Base-by-base conservation (phyloP, 2,797 vertebrate genomes). In the Pseudochirops corinnae region DNA sequence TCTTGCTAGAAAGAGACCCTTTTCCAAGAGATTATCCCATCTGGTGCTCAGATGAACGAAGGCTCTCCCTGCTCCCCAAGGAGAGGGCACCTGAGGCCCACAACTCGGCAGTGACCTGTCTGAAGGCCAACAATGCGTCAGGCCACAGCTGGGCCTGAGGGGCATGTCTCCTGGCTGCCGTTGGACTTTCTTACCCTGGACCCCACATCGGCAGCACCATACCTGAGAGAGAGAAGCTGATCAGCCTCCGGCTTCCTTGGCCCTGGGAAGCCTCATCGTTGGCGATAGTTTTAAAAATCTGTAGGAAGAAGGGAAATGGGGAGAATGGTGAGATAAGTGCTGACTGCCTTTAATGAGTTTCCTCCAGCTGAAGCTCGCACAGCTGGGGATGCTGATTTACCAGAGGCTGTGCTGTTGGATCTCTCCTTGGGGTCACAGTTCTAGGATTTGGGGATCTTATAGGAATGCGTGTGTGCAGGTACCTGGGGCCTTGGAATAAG, bases 191-290 rank as follows among this genome's bases (percentile, higher is more conserved):
- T 82, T 91, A 53, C 3, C 57, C 28, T 93, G 13, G 24, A 14
- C 90, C 96, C 52, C 39, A 52, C 52, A 90, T 60, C 67, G 96
- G 16, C 24, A 57, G 97, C 87, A 94, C 95, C 98, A 95, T 98
- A 99, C 99, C 99, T 98, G 99, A 99, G 96, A 99, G 98, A 28
- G 99, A 99, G 97, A 99, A 99, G 98, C 99, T 99, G 98, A 99
- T 99, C 96, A 99, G 98, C 87, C 99, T 99, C 95, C 99, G 99
- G 98, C 98, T 99, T 97, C 99, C 99, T 97, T 99, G 99, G 90
- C 98, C 99, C 95, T 99, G 99, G 96, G 98, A 98, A 58, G 99
- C 99, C 94, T 99, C 99, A 95, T 99, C 99, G 97, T 98, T 99
- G 95, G 99, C 99, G 97, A 99, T 98, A 39, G 99, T 99, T 99